Base-by-base conservation (phyloP, 2,797 vertebrate genomes). In the Coendou prehensilis region DNA sequence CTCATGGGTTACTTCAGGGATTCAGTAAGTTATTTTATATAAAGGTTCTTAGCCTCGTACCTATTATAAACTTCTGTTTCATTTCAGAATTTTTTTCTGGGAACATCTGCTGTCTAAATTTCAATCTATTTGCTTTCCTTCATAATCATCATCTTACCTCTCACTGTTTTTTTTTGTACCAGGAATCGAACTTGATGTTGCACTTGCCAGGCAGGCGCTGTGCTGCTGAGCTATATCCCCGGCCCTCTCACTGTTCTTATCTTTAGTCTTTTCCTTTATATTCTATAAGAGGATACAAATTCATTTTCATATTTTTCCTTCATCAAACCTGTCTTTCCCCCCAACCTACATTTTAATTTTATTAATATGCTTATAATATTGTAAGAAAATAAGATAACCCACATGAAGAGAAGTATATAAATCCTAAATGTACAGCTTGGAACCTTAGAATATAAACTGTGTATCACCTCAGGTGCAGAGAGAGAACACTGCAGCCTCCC, bases 301-400 rank as follows among this genome's bases (percentile, higher is more conserved):
- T 56, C 75, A 52, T 26, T 59, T 41, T 89, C 4, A 13, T 71
- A 56, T 95, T 95, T 75, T 45, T 69, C 79, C 88, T 81, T 96
- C 76, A 69, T 81, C 45, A 91, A 81, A 87, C 9, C 5, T 92
- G 23, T 20, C 26, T 84, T 95, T 92, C 81, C 6, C 14, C 37
- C 91, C 52, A 82, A 67, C 47, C 30, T 92, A 87, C 50, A 87
- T 87, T 89, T 94, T 56, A 89, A 59, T 80, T 96, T 50, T 89
- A 50, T 11, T 89, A 96, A 88, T 78, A 76, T 87, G 54, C 84
- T 87, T 89, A 47, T 81, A 88, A 85, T 50, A 56, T 41, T 50
- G 63, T 85, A 67, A 41, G 80, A 82, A 87, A 37, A 7, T 93
- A 45, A 81, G 83, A 76, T 85, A 64, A 56, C 52, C 6, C 4